Evolutionary conservation across 2,113 vertebrate genomes (phyloP), one percentile per base, ranked within the genome.

Genomic region (Sapayoa aenigma): DNA sequence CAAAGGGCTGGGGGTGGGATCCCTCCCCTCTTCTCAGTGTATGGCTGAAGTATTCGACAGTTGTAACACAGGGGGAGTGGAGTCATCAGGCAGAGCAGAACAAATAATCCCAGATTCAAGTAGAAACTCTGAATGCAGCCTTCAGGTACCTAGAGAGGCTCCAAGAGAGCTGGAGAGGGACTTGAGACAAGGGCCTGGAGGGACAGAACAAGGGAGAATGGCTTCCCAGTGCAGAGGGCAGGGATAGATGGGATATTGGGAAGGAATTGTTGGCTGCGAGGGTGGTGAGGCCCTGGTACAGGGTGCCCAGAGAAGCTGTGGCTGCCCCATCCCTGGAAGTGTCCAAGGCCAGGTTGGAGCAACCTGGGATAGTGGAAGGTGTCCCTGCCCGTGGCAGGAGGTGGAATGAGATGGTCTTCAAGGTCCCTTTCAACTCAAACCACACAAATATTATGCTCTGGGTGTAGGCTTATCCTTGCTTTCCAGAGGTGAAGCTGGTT

Each of bases 161-260:
- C 47, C 30, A 76, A 0, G n/a, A 47, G 71, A 76, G 55, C 21
- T 76, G 55, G 17, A 55, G 55, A 55, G 9, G n/a, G 47, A 69
- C 59, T 80, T 10, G 3, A 14, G 31, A 27, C 41, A 55, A 42
- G 55, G 14, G 11, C 2, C 28, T 68, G 47, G 39, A 47, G 17
- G 5, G 5, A 41, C n/a, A 47, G 62, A 30, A 30, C 33, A 46
- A 17, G 7, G 35, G 27, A 9, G 7, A 60, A 47, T 18, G 24
- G 9, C 39, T 53, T 75, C 30, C 46, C 55, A 18, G 1, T 60
- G 46, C 71, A 53, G 31, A 60, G 46, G n/a, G 11, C 53, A 76
- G 62, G n/a, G n/a, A 0, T 25, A 0, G 71, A 35, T 55, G 62
- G n/a, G n/a, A 47, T 22, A 18, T 22, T 60, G 55, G 62, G 20